A percentile compares a stretch with the other conserved stretches of the same genome.
Conservation (phyloP, 1,140 invertebrate species). For the Drosophila neocordata region DNA sequence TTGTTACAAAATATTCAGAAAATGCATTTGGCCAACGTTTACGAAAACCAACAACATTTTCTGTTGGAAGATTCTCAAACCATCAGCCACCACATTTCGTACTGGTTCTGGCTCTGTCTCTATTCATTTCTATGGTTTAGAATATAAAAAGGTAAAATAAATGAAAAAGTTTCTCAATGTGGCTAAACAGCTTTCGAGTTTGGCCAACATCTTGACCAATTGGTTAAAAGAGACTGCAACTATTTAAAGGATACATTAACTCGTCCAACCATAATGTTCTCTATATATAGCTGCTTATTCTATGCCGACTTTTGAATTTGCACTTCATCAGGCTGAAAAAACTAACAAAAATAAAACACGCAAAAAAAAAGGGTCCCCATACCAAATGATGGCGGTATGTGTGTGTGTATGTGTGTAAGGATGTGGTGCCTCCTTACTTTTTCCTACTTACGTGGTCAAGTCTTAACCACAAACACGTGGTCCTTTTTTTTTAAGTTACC, state of each 20-base stretch:
- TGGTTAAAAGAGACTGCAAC: constrained; percentile 1
- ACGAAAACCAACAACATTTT: too few relatives aligned
- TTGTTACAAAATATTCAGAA: too few relatives aligned
- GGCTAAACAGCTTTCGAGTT: constrained; percentile 16
- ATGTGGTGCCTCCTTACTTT: background rate
- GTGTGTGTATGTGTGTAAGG: background rate
- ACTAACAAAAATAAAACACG: constrained; percentile 24
- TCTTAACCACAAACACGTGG: background rate
- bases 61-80: too few relatives aligned
- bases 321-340: constrained; percentile 39
- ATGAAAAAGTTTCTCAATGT: constrained; percentile 23
- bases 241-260: background rate
- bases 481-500: constrained; percentile 36
- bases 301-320: constrained; percentile 43
- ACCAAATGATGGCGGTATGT: background rate
- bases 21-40: too few relatives aligned
- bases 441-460: constrained; percentile 25
- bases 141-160: background rate
- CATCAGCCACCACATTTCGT: too few relatives aligned
- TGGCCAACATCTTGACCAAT: background rate
- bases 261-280: background rate
- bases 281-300: constrained; percentile 7
- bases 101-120: too few relatives aligned
- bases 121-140: background rate
- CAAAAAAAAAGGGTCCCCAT: too few relatives aligned